Percentiles rank a stretch among this genome's conserved stretches.
phyloP scores from a whole-genome alignment of 2,113 vertebrate species.

The Misgurnus anguillicaudatus region DNA sequence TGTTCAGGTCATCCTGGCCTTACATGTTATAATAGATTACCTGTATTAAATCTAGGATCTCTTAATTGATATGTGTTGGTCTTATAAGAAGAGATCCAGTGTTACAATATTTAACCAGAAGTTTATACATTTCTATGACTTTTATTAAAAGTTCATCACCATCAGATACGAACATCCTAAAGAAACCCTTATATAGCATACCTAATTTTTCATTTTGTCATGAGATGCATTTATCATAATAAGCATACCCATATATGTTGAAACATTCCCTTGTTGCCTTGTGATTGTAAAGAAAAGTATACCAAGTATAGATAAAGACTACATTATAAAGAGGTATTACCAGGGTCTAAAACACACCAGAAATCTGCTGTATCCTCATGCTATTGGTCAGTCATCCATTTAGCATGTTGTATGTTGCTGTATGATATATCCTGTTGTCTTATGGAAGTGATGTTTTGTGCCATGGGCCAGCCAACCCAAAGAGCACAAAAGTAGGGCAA shows the following conservation, averaged over 20 bases:
- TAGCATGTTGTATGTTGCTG: not conserved
- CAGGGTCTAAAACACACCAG: not conserved
- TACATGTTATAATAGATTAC: slow-evolving; percentile 8
- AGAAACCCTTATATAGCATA: not conserved
- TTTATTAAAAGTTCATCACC: not conserved
- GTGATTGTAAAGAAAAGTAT: not conserved
- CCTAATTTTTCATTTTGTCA: not conserved
- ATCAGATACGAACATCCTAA: not conserved
- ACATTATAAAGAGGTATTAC: slow-evolving; percentile 6
- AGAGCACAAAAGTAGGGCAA: slow-evolving; percentile 59
- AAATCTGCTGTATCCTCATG: not conserved
- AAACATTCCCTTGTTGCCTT: no score
- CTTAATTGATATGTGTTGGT: slow-evolving; percentile 1
- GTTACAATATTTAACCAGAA: slow-evolving; percentile 15
- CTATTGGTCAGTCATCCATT: slow-evolving; percentile 26
- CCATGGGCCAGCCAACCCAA: slow-evolving; percentile 79
- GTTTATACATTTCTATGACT: not conserved
- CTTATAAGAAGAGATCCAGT: slow-evolving; percentile 16
- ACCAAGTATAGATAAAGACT: not conserved
- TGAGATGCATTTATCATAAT: not conserved
- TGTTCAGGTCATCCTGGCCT: slow-evolving; percentile 2
- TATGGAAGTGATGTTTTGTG: slow-evolving; percentile 32
- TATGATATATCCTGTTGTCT: not conserved
- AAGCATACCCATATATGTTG: not conserved
- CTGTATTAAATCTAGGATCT: not conserved